These are phyloP conservation scores for Megastigmus dorsalis DNA, from an alignment of 2,888 invertebrate species.

Conservation along the genomic window DNA sequence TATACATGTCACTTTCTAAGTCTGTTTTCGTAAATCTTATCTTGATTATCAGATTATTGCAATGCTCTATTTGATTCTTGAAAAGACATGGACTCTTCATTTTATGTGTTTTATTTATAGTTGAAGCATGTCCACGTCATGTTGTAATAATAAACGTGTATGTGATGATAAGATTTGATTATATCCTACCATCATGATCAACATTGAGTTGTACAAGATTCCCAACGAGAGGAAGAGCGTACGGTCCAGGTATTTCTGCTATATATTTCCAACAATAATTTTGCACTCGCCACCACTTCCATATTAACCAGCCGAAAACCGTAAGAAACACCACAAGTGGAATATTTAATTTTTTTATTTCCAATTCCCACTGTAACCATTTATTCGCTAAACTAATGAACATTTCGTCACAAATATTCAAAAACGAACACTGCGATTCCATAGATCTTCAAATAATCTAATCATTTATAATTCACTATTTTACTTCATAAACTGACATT, in stretches of 20 bases:
- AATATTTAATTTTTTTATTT: conserved; percentile 38
- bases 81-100: too few species aligned
- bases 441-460: not conserved
- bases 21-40: too few species aligned
- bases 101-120: too few species aligned
- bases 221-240: conserved; percentile 78
- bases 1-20: too few species aligned
- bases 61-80: too few species aligned
- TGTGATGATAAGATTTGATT: too few species aligned
- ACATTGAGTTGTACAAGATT: conserved; percentile 79
- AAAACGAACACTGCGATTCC: not conserved
- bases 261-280: conserved; percentile 74
- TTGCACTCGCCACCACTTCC: conserved; percentile 58
- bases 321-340: conserved; percentile 15
- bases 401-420: conserved; percentile 32
- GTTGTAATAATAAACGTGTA: too few species aligned
- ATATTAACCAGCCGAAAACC: conserved; percentile 6
- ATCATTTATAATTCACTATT: not conserved
- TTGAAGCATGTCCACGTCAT: too few species aligned
- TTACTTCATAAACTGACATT: too few species aligned
- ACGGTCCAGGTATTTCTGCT: conserved; percentile 78
- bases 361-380: conserved; percentile 39
- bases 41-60: too few species aligned
- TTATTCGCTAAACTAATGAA: conserved; percentile 36
- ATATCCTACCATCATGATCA: conserved; percentile 78